These are phyloP conservation scores for Anabacerthia variegaticeps DNA, from an alignment of 2,797 vertebrate species.

Conservation along the genomic window DNA sequence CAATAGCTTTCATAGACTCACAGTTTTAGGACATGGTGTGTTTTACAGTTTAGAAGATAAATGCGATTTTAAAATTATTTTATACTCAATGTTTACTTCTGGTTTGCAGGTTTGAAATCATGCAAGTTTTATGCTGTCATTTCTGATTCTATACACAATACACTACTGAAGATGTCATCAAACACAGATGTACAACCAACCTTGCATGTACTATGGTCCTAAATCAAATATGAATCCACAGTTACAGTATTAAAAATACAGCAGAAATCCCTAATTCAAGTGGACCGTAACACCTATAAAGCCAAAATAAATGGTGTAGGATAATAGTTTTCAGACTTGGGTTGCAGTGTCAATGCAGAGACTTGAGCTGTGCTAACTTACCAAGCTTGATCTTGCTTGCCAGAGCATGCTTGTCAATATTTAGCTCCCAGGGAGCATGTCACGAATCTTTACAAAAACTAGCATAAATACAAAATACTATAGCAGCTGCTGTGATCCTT, in stretches of 20 bases:
- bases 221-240: conserved; percentile 64
- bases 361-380: conserved; percentile 75
- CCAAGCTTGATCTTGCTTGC: conserved; percentile 79
- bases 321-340: conserved; percentile 72
- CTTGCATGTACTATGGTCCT: background rate
- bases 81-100: background rate
- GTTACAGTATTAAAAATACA: conserved; percentile 52
- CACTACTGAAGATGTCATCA: conserved; percentile 23
- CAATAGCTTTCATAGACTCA: conserved; percentile 1
- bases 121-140: background rate
- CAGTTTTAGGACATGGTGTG: background rate
- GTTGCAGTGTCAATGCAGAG: conserved; percentile 71
- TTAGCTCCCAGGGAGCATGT: conserved; percentile 69
- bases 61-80: conserved; percentile 7
- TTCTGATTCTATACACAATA: conserved; percentile 20
- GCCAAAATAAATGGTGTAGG: conserved; percentile 69
- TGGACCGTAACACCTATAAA: conserved; percentile 63
- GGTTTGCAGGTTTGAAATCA: conserved; percentile 16
- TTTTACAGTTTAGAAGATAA: background rate
- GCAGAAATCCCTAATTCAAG: conserved; percentile 68
- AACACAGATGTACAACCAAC: background rate
- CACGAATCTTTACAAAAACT: conserved; percentile 71
- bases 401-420: conserved; percentile 80
- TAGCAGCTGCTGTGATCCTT: conserved; percentile 76
- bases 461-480: conserved; percentile 75